A percentile compares a stretch with the other conserved stretches of the same genome.
Conservation (phyloP, 2,888 invertebrate genomes). For the Orthosia gothica region DNA sequence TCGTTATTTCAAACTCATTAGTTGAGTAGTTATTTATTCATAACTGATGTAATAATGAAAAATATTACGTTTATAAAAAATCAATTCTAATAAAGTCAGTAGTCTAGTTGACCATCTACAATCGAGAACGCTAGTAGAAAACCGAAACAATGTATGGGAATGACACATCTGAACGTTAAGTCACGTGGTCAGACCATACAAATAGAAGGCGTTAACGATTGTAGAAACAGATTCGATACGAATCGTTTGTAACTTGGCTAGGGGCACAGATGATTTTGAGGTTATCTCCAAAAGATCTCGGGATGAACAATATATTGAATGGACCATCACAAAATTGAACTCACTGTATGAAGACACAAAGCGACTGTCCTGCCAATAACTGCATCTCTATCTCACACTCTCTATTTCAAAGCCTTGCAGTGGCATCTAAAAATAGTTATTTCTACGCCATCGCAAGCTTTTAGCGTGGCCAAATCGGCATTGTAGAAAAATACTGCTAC, state of each 20-base stretch:
- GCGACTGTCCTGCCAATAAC: background rate
- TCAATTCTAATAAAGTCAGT: background rate
- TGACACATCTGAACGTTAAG: no score
- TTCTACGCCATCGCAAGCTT: background rate
- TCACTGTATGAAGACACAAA: background rate
- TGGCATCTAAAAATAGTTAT: no score
- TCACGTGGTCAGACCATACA: no score
- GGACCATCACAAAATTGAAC: no score
- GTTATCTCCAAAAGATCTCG: conserved; percentile 12
- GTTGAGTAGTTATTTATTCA: conserved; percentile 20
- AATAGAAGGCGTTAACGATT: no score
- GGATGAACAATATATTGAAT: no score
- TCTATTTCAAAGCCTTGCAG: background rate
- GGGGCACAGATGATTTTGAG: background rate
- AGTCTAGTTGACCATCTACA: no score
- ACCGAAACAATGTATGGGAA: no score
- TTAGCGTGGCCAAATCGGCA: background rate
- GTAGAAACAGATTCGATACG: no score
- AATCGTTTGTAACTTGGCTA: no score
- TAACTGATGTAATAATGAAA: conserved; percentile 4
- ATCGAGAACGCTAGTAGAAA: no score
- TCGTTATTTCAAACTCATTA: conserved; percentile 21
- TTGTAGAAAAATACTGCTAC: background rate
- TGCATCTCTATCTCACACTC: no score
- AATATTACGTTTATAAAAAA: background rate